Base-by-base conservation (phyloP, 2,888 invertebrate genomes). In the Nomada fucata region DNA sequence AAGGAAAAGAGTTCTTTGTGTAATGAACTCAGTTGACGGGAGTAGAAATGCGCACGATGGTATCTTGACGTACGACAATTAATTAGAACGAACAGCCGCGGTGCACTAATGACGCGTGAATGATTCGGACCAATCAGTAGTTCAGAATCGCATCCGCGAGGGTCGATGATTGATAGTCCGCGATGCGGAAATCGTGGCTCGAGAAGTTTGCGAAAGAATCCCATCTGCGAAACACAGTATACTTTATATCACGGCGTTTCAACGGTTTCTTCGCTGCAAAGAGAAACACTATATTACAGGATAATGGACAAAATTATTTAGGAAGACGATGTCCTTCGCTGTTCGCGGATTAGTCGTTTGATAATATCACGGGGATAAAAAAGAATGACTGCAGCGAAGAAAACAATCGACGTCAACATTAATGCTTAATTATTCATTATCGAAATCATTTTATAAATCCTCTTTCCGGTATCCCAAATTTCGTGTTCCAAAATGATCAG, bases 71-170 rank as follows among this genome's bases (percentile, higher is more conserved):
- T 75, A 53, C 61, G 80, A 87, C 87, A 87, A 88, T 88, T 88
- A 88, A 88, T 88, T 88, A 88, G 86, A 87, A 67, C 85, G 87
- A 80, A 79, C 83, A 87, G 83, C 88, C 83, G 82, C 76, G 82
- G 80, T 86, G 83, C 85, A 82, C 85, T 88, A 87, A 88, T 88
- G 88, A 87, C 83, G 87, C 88, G 86, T 86, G 88, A 88, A 88
- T 79, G 88, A 88, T 87, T 84, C 86, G 82, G 82, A 65, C 87
- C 86, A 83, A 88, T 88, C 87, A 85, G 84, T 79, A 84, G 60
- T 85, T 82, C 79, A 87, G 87, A 86, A 87, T 83, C 84, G 82
- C 76, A 80, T 87, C 86, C 87, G 74, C 82, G 83, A 83, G 83
- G 73, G 64, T 69, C 72, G 86, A 85, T 87, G 88, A 88, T 88